These are phyloP conservation scores for Melolontha melolontha DNA, from an alignment of 2,888 invertebrate genomes.

Conservation along the genomic window DNA sequence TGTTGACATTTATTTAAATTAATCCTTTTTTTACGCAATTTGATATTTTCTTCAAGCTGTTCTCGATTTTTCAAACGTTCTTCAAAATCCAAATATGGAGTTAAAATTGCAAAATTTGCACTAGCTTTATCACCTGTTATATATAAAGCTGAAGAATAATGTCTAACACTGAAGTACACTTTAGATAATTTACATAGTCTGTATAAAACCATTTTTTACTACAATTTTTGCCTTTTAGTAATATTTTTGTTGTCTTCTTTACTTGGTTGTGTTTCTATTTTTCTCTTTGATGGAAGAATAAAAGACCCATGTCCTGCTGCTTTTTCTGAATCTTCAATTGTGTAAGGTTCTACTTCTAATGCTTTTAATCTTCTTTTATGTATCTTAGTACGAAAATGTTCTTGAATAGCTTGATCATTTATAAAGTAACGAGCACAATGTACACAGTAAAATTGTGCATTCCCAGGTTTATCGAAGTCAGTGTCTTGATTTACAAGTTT, in stretches of 20 bases:
- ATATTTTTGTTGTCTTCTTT: conserved; percentile 53
- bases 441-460: conserved; percentile 92
- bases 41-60: conserved; percentile 69
- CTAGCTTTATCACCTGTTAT: conserved; percentile 78
- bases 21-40: conserved; percentile 68
- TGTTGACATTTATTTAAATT: conserved; percentile 70
- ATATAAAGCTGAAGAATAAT: conserved; percentile 71
- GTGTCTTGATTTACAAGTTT: conserved; percentile 84
- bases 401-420: conserved; percentile 79
- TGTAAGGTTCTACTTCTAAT: conserved; percentile 89
- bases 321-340: conserved; percentile 89
- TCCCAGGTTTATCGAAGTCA: conserved; percentile 90
- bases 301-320: conserved; percentile 91
- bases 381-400: conserved; percentile 87
- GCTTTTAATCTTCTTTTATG: conserved; percentile 93
- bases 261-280: conserved; percentile 76
- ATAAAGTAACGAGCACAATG: conserved; percentile 96
- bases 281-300: conserved; percentile 76
- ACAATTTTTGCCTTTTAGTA: neutral
- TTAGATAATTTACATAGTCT: neutral
- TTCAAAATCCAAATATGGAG: conserved; percentile 77
- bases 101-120: conserved; percentile 75
- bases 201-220: conserved; percentile 5
- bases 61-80: conserved; percentile 68
- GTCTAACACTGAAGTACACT: conserved; percentile 9